These are phyloP conservation scores for Dreissena polymorpha DNA, from an alignment of 1,140 invertebrate genomes.

Conservation along the genomic window DNA sequence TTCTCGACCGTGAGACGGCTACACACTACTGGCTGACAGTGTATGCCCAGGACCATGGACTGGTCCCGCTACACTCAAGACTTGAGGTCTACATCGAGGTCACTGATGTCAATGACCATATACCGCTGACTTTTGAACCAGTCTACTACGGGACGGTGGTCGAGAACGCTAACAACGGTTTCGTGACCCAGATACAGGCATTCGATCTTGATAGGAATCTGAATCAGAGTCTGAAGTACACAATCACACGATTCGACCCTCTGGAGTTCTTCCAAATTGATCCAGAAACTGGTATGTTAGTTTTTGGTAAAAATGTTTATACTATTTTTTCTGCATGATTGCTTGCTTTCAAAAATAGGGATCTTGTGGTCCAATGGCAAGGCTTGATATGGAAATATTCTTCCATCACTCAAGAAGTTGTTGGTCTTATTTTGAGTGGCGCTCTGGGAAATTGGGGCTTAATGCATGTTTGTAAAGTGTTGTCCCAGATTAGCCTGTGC, in stretches of 20 bases:
- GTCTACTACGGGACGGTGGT: conserved; percentile 91
- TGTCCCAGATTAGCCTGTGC: too few relatives aligned
- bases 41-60: conserved; percentile 93
- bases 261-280: conserved; percentile 95
- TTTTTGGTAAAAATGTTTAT: too few relatives aligned
- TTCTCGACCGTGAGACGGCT: conserved; percentile 93
- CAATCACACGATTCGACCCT: conserved; percentile 94
- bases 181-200: conserved; percentile 89
- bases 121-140: conserved; percentile 91
- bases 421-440: too few relatives aligned
- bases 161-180: conserved; percentile 88
- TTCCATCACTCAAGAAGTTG: too few relatives aligned
- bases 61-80: conserved; percentile 89
- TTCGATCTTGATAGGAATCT: conserved; percentile 89
- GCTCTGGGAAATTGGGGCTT: too few relatives aligned
- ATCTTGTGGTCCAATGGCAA: too few relatives aligned
- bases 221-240: conserved; percentile 85
- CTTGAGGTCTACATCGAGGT: conserved; percentile 91
- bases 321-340: too few relatives aligned
- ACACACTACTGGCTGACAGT: conserved; percentile 96
- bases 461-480: too few relatives aligned
- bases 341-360: too few relatives aligned
- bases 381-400: too few relatives aligned
- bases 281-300: conserved; percentile 87
- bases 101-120: conserved; percentile 95